Evolutionary conservation across 2,888 invertebrate genomes (phyloP), one percentile per base, ranked within the genome.

Genomic region (Drosophila demipolita): DNA sequence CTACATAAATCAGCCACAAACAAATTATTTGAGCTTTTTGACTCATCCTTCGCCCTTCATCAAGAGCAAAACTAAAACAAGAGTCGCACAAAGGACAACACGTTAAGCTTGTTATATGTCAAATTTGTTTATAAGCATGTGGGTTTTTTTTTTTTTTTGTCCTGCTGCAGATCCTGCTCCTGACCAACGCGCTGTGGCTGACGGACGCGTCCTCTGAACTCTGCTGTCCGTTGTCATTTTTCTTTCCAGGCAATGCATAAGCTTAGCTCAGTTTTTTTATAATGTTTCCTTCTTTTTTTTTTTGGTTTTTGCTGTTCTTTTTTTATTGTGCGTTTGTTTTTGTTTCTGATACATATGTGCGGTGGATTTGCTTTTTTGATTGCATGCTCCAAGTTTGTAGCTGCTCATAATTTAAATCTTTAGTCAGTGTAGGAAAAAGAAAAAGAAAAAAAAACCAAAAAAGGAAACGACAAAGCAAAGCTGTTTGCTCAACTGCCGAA

Each of bases 71-170:
- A 70, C 45, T 66, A 38, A 72, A 69, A 75, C 69, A 63, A 62
- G 66, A 53, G 71, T 53, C 53, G 38, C 62, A 70, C 69, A 74
- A 73, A 78, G 86, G 75, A 78, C 83, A 87, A 73, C 73, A 85
- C 83, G 89, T 79, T 89, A 85, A 85, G 89, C 87, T 89, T 78
- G 84, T 79, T 80, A 87, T 73, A 87, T 88, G 89, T 83, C 81
- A 85, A 86, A 84, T 83, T 83, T 82, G 83, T 89, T 79, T 81
- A 87, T 76, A 74, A 73, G 73, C 49, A 73, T 77, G 64, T 74
- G 75, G 45, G 45, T 55, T 36, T 20, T 52, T 52, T 29, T 23
- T 23, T 20, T 33, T 52, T 52, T 3, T 40, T 29, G 33, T 38
- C 35, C 49, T 49, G 8, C 54, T 49, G 49, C 62, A 78, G 61